These are phyloP conservation scores for Coelinius sp. DNA, from an alignment of 2,888 invertebrate genomes.

Conservation along the genomic window DNA sequence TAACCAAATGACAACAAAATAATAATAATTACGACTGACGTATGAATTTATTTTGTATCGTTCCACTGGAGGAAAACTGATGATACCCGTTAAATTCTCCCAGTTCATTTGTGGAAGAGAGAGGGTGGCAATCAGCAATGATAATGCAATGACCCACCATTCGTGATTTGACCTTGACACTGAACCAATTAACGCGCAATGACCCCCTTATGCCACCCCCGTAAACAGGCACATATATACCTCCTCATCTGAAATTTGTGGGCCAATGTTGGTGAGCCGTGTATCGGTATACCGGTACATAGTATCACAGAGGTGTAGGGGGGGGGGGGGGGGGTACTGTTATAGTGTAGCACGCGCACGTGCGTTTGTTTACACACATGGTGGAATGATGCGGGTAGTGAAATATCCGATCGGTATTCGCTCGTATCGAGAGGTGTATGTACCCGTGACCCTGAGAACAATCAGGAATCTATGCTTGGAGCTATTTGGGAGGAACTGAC, in stretches of 20 bases:
- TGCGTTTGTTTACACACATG: constrained; percentile 39
- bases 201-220: constrained; percentile 62
- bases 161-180: constrained; percentile 69
- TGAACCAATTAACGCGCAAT: constrained; percentile 69
- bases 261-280: constrained; percentile 30
- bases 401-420: constrained; percentile 46
- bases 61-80: not conserved
- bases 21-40: constrained; percentile 8
- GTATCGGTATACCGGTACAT: constrained; percentile 39
- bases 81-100: not conserved
- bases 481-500: not conserved
- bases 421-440: constrained; percentile 43
- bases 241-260: constrained; percentile 2
- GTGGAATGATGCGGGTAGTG: constrained; percentile 39
- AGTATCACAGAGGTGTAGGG: not conserved
- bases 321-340: constrained; percentile 28
- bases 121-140: not conserved
- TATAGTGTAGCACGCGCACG: constrained; percentile 39
- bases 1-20: not conserved
- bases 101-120: not conserved
- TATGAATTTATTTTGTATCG: not conserved
- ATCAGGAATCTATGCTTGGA: not conserved
- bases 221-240: constrained; percentile 36
- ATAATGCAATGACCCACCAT: constrained; percentile 66
- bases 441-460: constrained; percentile 44